Evolutionary conservation across 2,888 invertebrate species (phyloP).

Genomic region (Cordylochernes scorpioides): DNA sequence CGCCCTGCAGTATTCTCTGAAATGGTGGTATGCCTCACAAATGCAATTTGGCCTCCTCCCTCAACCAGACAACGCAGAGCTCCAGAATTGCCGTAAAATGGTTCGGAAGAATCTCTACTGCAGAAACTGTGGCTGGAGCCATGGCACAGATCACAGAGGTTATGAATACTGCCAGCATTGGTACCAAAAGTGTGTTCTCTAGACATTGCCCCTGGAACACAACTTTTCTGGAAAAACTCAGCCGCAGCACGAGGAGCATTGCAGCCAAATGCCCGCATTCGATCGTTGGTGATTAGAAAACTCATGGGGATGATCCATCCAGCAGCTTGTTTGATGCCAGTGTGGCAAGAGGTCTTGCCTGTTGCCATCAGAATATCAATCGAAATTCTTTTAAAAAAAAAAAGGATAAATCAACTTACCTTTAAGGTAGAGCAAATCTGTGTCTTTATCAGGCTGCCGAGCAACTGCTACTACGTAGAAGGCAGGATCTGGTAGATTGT

Average conservation of each 20-base stretch:
- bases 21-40: slow-evolving; percentile 77
- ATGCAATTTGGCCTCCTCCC: slow-evolving; percentile 82
- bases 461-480: slow-evolving; percentile 88
- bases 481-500: slow-evolving; percentile 53
- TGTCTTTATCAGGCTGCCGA: slow-evolving; percentile 52
- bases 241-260: slow-evolving; percentile 65
- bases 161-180: slow-evolving; percentile 24
- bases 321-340: slow-evolving; percentile 59
- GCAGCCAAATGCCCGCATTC: slow-evolving; percentile 62
- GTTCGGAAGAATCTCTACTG: slow-evolving; percentile 59
- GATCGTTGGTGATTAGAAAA: slow-evolving; percentile 68
- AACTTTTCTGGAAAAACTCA: slow-evolving; percentile 81
- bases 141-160: slow-evolving; percentile 76
- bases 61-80: slow-evolving; percentile 50
- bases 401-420: slow-evolving; percentile 24
- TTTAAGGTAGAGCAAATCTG: slow-evolving; percentile 68
- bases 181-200: slow-evolving; percentile 21
- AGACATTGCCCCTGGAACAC: slow-evolving; percentile 69
- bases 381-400: too few species aligned
- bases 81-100: slow-evolving; percentile 52
- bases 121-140: slow-evolving; percentile 46
- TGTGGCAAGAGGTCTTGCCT: slow-evolving; percentile 38
- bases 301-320: slow-evolving; percentile 89
- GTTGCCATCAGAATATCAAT: too few species aligned
- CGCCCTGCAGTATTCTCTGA: slow-evolving; percentile 71